Evolutionary conservation across 1,140 invertebrate genomes (phyloP).

Genomic region (Brachionus asplanchnoidis): DNA sequence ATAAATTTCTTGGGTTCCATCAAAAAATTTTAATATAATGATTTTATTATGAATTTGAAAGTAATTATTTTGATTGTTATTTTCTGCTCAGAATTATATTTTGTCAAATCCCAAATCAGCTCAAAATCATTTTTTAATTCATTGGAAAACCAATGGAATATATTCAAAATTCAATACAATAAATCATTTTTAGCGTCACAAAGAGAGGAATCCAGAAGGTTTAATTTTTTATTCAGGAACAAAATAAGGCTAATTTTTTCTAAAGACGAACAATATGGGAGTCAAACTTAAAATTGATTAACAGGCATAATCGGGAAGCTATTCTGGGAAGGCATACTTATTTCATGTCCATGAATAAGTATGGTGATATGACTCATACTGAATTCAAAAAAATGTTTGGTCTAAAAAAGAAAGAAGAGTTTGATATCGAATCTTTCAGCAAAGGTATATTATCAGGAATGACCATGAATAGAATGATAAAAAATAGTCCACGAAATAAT

Average conservation of each 20-base stretch:
- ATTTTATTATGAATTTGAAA: background rate
- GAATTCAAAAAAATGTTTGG: background rate
- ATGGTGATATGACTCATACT: slow-evolving; percentile 24
- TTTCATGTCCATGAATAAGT: slow-evolving; percentile 5
- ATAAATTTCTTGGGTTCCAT: background rate
- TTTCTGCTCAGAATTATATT: too few relatives aligned
- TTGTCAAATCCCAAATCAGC: background rate
- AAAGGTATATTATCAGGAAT: background rate
- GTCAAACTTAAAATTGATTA: background rate
- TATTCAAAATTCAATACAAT: background rate
- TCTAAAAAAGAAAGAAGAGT: background rate
- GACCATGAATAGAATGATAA: background rate
- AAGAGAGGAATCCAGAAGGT: background rate
- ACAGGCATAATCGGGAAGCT: background rate
- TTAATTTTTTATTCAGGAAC: background rate
- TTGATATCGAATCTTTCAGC: background rate
- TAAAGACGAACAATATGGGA: background rate
- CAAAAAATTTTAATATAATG: background rate
- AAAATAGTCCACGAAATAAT: background rate
- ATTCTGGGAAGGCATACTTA: background rate
- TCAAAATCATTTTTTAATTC: background rate
- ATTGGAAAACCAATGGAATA: slow-evolving; percentile 11
- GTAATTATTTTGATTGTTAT: too few relatives aligned
- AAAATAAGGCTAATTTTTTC: background rate
- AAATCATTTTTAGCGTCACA: background rate